Percentiles rank a stretch among this genome's conserved stretches.
Evolutionary conservation across 2,797 vertebrate species (phyloP).

Genomic region (Coranthus polyacanthus): DNA sequence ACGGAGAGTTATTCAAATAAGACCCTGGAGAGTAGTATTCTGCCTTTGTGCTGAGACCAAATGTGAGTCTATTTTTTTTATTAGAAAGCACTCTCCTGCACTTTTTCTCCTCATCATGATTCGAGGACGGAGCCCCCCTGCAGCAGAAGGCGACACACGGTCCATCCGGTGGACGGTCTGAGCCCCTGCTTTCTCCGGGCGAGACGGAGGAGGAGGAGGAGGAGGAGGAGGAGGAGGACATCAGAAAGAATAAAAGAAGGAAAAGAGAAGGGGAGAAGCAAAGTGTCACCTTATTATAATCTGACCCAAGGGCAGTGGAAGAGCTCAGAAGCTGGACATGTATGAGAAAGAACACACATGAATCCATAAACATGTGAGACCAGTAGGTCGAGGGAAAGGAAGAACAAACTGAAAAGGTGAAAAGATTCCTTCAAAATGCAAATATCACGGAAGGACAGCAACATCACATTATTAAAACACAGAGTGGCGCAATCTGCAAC

Average conservation of each 20-base stretch:
- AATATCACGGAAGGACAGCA: no score
- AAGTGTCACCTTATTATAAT: slow-evolving; percentile 82
- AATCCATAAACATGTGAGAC: slow-evolving; percentile 3
- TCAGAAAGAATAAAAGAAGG: slow-evolving; percentile 73
- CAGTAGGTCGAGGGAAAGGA: no score
- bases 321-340: slow-evolving; percentile 56
- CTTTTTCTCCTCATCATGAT: slow-evolving; percentile 49
- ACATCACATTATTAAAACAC: no score
- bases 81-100: slow-evolving; percentile 53
- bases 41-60: slow-evolving; percentile 24
- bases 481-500: no score
- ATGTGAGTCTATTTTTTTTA: slow-evolving; percentile 47
- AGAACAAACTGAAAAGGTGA: no score
- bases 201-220: slow-evolving; percentile 53
- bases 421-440: no score
- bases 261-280: slow-evolving; percentile 70
- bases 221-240: slow-evolving; percentile 54
- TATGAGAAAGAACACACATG: slow-evolving; percentile 8
- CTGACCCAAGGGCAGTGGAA: slow-evolving; percentile 64
- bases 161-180: slow-evolving; percentile 39
- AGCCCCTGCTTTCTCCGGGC: slow-evolving; percentile 36
- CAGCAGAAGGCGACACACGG: slow-evolving; percentile 51
- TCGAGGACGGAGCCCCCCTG: slow-evolving; percentile 48
- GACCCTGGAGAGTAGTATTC: background rate
- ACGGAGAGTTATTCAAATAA: slow-evolving; percentile 34